Evolutionary conservation across 2,888 invertebrate species (phyloP).

Genomic region (Cacoxenus indagator): DNA sequence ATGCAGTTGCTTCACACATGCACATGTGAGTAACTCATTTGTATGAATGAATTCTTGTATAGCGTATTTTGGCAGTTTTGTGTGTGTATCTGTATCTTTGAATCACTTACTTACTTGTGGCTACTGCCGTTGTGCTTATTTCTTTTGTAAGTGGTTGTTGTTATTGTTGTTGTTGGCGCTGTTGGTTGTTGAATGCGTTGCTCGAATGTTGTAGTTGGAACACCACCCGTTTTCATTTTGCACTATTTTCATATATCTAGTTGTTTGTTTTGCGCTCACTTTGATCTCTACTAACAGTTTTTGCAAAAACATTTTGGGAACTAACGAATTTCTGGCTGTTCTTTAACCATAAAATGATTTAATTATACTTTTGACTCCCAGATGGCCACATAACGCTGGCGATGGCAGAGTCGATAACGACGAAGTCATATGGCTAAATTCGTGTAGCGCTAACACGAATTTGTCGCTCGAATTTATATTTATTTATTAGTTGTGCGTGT

Average conservation of each 20-base stretch:
- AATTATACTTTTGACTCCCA: constrained; percentile 17
- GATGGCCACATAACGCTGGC: constrained; percentile 1
- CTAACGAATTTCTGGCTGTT: constrained; percentile 39
- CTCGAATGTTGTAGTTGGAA: constrained; percentile 17
- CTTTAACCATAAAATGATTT: constrained; percentile 20
- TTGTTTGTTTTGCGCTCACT: constrained; percentile 44
- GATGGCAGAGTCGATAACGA: not conserved
- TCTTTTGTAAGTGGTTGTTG: not conserved
- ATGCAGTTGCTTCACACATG: not conserved
- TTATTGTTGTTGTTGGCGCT: constrained; percentile 23
- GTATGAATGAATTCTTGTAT: constrained; percentile 9
- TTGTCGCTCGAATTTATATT: constrained; percentile 21
- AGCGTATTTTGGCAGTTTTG: constrained; percentile 6
- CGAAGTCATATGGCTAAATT: constrained; percentile 9
- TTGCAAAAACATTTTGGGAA: constrained; percentile 47
- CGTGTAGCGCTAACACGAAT: constrained; percentile 11
- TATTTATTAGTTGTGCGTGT: constrained; percentile 31
- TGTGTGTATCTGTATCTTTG: not conserved
- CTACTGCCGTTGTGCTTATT: not conserved
- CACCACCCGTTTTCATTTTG: constrained; percentile 64
- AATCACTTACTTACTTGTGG: not conserved
- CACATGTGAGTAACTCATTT: not conserved
- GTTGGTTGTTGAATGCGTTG: constrained; percentile 14
- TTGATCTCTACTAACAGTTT: constrained; percentile 55
- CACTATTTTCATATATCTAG: constrained; percentile 55